Evolutionary conservation across 2,113 vertebrate species (phyloP).

Genomic region (Antechinus stuartii): DNA sequence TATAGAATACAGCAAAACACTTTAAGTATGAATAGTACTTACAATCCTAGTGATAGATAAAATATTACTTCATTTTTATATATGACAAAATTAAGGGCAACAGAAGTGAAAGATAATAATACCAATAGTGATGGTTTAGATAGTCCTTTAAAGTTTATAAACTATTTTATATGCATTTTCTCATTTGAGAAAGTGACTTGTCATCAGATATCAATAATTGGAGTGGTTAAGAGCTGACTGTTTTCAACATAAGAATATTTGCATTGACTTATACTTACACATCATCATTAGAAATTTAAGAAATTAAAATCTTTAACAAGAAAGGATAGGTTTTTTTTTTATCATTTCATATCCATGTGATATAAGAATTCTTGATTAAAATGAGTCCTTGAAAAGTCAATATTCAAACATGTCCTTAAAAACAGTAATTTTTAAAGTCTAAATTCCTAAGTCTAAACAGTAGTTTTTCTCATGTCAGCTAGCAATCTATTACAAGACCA

Average conservation of each 20-base stretch:
- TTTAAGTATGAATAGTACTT: background rate
- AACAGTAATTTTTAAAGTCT: background rate
- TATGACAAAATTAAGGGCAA: background rate
- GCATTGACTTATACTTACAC: background rate
- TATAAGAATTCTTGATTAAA: background rate
- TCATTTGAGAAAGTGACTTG: background rate
- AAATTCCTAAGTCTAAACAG: conserved; percentile 18
- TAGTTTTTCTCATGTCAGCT: background rate
- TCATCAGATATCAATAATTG: background rate
- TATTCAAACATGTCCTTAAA: conserved; percentile 38
- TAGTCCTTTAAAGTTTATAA: background rate
- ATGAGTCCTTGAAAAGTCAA: background rate
- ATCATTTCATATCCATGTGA: background rate
- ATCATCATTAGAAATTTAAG: background rate
- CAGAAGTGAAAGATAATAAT: background rate
- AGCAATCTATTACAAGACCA: conserved; percentile 24
- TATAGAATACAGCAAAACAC: background rate
- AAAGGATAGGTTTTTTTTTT: background rate
- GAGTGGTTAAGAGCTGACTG: background rate
- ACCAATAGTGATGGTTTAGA: background rate
- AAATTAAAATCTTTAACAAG: background rate
- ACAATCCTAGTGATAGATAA: background rate
- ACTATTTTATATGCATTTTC: background rate
- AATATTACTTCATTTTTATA: background rate
- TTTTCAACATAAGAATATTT: background rate